phyloP scores from a whole-genome alignment of 2,113 vertebrate genomes.

The Leucopsar rothschildi region DNA sequence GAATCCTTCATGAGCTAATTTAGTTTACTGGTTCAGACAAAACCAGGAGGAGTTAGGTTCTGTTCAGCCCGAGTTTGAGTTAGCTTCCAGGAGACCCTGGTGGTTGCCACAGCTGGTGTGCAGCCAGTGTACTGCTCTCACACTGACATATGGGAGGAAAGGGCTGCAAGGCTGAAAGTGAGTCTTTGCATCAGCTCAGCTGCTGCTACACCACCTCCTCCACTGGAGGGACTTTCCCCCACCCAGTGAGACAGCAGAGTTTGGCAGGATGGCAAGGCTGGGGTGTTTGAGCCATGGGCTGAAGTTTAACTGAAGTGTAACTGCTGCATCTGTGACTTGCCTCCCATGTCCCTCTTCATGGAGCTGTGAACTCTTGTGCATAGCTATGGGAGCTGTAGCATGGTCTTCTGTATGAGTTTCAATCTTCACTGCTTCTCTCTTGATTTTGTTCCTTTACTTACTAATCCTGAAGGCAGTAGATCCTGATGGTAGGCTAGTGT shows the following conservation, averaged over 20 bases:
- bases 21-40: not conserved
- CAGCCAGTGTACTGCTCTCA: not conserved
- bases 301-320: not conserved
- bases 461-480: not conserved
- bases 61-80: not conserved
- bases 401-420: fast-evolving
- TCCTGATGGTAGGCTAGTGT: not conserved
- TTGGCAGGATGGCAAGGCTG: not conserved
- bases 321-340: not conserved
- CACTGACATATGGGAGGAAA: not conserved
- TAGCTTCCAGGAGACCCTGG: not conserved
- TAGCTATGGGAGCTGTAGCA: not conserved
- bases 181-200: not conserved
- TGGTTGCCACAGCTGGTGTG: not conserved
- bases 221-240: not conserved
- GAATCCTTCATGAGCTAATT: not conserved
- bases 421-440: not conserved
- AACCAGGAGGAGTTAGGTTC: fast-evolving
- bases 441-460: not conserved
- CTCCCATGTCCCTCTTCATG: not conserved
- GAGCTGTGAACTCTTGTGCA: not conserved
- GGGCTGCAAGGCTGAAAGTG: not conserved
- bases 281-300: not conserved
- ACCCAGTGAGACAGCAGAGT: not conserved
- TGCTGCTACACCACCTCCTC: not conserved